Base-by-base conservation (phyloP, 92 coral and sea anemone genomes). In the Zoanthus sociatus region DNA sequence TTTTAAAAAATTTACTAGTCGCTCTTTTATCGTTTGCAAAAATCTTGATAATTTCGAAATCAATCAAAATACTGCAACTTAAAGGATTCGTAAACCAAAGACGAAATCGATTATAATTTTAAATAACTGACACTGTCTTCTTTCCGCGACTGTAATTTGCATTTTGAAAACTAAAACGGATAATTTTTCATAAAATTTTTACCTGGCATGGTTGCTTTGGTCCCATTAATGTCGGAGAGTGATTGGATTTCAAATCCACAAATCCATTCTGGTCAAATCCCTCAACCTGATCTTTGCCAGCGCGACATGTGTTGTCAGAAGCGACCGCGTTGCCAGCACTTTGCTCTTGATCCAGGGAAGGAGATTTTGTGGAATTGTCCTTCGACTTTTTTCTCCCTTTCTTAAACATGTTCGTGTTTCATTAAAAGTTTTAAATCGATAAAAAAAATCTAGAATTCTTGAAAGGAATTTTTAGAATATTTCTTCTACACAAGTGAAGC, bases 121-220 rank as follows among this genome's bases (percentile, higher is more conserved):
- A 0, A 50, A 50, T 50, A 1, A 50, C 55, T 2, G 55, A 37
- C 42, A 37, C 0, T 37, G 42, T 37, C 42, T 5, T 50, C 12
- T 50, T 50, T 50, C 55, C 7, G 42, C 42, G 42, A 37, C 42
- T 37, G 42, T 37, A 37, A 37, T 37, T 37, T 37, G 42, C 42
- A 37, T 37, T 37, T 37, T 37, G 42, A 4, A 37, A 37, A 37
- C 42, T 2, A 37, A 37, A 37, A 71, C 26, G 30, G 37, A 73
- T 13, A 44, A 18, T 1, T 31, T 73, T 45, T 47, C 16, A 63
- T 10, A 3, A 72, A 33, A 14, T 6, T 50, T 18, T 44, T 89
- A 93, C 98, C 98, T 87, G 89, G 50, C 98, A 93, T 21, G 73
- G 89, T 78, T 93, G 95, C 26, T 91, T 93, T 6, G 98, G 98